Conservation (phyloP, 2,113 vertebrate species). For the Heterochromis multidens region DNA sequence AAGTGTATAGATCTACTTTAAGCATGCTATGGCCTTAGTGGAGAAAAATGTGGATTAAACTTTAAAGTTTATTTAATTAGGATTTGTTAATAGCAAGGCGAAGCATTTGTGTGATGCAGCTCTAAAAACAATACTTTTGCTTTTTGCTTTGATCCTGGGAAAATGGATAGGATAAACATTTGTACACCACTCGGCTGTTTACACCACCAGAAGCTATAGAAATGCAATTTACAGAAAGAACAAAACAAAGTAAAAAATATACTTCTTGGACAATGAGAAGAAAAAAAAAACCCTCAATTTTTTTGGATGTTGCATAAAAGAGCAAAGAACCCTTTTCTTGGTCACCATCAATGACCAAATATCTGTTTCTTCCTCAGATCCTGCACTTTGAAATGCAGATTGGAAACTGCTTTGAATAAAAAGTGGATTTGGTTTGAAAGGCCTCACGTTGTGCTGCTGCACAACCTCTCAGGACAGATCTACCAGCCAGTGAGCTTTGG, state of each 20-base stretch:
- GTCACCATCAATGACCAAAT: conserved; percentile 2
- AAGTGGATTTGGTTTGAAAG: conserved; percentile 23
- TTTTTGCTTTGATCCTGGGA: conserved; percentile 38
- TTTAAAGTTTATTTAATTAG: conserved; percentile 11
- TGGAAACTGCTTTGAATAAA: conserved; percentile 28
- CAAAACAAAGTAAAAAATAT: conserved; percentile 2
- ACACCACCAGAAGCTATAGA: conserved; percentile 8
- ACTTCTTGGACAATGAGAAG: neutral
- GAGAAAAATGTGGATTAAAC: neutral
- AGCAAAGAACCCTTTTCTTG: neutral
- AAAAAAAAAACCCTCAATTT: neutral
- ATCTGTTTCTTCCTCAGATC: conserved; percentile 1
- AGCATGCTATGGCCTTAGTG: neutral
- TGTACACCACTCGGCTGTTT: conserved; percentile 13
- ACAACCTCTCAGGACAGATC: neutral
- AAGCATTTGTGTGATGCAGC: neutral
- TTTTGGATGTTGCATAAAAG: conserved; percentile 14
- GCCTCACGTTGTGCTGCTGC: neutral
- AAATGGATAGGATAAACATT: neutral
- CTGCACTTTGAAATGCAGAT: conserved; percentile 49
- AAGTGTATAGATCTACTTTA: neutral
- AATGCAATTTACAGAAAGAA: conserved; percentile 36
- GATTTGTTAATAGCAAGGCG: neutral
- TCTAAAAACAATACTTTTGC: neutral
- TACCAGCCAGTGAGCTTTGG: neutral